Conservation (phyloP, 1,140 invertebrate species). For the Drosophila eugracilis region DNA sequence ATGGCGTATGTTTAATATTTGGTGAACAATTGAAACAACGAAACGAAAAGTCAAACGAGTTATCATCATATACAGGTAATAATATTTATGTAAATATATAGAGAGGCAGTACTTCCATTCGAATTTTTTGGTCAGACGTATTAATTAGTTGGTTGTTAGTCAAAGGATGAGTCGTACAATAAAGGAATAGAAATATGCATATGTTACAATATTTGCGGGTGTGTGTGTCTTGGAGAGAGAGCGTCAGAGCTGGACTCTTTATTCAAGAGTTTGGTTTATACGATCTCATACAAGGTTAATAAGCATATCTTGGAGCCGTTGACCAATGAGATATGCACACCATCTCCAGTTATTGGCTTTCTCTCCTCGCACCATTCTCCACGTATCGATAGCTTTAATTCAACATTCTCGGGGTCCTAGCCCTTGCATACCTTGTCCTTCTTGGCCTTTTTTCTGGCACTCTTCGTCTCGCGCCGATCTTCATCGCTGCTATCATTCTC, state of each 20-base stretch:
- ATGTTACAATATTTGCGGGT: conserved; percentile 37
- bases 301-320: too few species aligned
- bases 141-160: conserved; percentile 33
- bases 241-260: conserved; percentile 15
- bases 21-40: conserved; percentile 79
- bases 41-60: conserved; percentile 71
- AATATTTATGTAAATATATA: conserved; percentile 49
- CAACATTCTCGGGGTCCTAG: not conserved
- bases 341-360: not conserved
- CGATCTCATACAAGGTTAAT: not conserved
- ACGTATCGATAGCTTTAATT: conserved; percentile 4
- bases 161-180: conserved; percentile 42
- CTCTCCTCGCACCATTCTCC: conserved; percentile 17
- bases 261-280: not conserved
- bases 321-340: conserved; percentile 13
- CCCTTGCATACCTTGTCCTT: conserved; percentile 86
- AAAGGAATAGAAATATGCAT: conserved; percentile 37
- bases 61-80: conserved; percentile 72
- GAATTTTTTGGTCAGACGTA: conserved; percentile 31
- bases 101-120: conserved; percentile 51
- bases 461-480: conserved; percentile 80
- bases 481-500: conserved; percentile 85
- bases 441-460: conserved; percentile 85
- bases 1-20: conserved; percentile 84
- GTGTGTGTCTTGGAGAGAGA: conserved; percentile 17